phyloP scores from a whole-genome alignment of 2,888 invertebrate species.

The Euzophera pinguis region DNA sequence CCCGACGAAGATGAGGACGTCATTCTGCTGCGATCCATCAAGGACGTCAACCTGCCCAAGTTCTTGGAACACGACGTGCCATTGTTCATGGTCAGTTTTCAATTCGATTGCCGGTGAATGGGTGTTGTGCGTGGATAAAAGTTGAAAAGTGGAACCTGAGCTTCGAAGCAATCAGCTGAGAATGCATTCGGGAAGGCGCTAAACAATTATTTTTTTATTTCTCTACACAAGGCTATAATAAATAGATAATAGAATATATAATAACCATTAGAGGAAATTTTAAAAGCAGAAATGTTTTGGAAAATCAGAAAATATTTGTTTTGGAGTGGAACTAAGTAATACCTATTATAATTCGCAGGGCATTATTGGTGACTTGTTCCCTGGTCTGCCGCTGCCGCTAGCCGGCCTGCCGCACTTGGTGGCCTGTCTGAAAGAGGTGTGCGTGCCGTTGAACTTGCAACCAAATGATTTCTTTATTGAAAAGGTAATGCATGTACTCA shows the following conservation, averaged over 20 bases:
- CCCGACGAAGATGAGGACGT: constrained; percentile 93
- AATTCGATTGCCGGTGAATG: too few relatives aligned
- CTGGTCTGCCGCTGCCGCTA: constrained; percentile 87
- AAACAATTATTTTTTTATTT: too few relatives aligned
- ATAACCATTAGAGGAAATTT: too few relatives aligned
- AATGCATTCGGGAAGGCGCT: too few relatives aligned
- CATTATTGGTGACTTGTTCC: constrained; percentile 96
- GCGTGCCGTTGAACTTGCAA: constrained; percentile 87
- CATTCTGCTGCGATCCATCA: constrained; percentile 92
- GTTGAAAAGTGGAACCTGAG: too few relatives aligned
- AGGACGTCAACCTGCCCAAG: constrained; percentile 96
- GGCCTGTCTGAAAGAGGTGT: constrained; percentile 77
- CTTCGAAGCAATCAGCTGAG: too few relatives aligned
- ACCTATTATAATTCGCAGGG: constrained; percentile 75
- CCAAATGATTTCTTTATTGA: constrained; percentile 92
- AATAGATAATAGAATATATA: too few relatives aligned
- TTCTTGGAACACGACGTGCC: constrained; percentile 94
- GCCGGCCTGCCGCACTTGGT: constrained; percentile 86
- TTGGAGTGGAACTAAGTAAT: too few relatives aligned
- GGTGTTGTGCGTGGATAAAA: too few relatives aligned
- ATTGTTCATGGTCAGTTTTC: constrained; percentile 84
- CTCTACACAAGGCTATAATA: too few relatives aligned
- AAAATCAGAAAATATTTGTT: too few relatives aligned
- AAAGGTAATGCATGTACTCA: constrained; percentile 75
- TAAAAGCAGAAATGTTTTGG: too few relatives aligned